Evolutionary conservation across 2,797 vertebrate genomes (phyloP).

Genomic region (Philypnodon macrostomus): DNA sequence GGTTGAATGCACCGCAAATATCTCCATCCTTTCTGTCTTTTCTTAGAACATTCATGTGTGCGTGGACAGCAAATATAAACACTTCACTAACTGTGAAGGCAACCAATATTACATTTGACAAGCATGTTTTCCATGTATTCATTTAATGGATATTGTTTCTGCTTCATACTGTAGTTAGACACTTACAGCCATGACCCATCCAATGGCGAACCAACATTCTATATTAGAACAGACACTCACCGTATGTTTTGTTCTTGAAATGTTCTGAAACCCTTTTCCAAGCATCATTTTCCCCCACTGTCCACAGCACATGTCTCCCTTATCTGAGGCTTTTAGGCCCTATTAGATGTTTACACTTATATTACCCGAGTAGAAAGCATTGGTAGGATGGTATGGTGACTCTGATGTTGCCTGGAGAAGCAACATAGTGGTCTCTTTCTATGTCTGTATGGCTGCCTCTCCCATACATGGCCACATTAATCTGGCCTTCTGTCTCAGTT

Average conservation of each 20-base stretch:
- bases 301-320: constrained; percentile 56
- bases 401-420: constrained; percentile 36
- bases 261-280: constrained; percentile 63
- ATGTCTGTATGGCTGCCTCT: constrained; percentile 43
- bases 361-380: constrained; percentile 34
- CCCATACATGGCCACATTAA: constrained; percentile 60
- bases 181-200: constrained; percentile 6
- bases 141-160: too few relatives aligned
- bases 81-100: not conserved
- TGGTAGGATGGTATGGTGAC: constrained; percentile 42
- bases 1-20: too few relatives aligned
- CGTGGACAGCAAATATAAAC: not conserved
- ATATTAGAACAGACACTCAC: constrained; percentile 39
- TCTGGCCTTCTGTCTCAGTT: constrained; percentile 60
- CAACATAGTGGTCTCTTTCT: constrained; percentile 33
- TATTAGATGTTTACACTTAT: constrained; percentile 62
- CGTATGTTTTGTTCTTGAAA: constrained; percentile 58
- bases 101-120: not conserved
- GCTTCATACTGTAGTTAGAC: not conserved
- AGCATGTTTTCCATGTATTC: too few relatives aligned
- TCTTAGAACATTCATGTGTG: too few relatives aligned
- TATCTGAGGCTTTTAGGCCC: constrained; percentile 59
- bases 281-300: constrained; percentile 67
- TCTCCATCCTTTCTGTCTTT: too few relatives aligned
- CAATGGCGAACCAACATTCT: constrained; percentile 24